Evolutionary conservation across 2,113 vertebrate species (phyloP).

Genomic region (Silurus meridionalis): DNA sequence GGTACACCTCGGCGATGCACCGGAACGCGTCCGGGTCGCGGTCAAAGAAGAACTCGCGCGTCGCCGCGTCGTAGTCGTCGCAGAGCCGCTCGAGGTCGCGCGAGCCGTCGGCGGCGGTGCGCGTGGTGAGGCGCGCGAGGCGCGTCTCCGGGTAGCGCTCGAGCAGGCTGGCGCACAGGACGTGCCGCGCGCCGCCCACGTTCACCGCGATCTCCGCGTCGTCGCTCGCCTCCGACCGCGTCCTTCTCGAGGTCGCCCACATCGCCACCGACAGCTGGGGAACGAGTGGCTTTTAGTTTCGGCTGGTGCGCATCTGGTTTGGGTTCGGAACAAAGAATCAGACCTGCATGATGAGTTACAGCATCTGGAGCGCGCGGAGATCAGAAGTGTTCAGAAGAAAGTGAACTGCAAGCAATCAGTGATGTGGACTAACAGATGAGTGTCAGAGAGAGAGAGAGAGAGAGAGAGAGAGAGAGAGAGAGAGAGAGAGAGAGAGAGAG

Average conservation of each 20-base stretch:
- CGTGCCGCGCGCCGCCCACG: slow-evolving; percentile 90
- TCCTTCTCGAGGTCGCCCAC: slow-evolving; percentile 74
- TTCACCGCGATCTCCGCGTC: slow-evolving; percentile 88
- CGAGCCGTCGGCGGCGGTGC: slow-evolving; percentile 67
- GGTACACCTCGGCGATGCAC: slow-evolving; percentile 90
- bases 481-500: slow-evolving; percentile 4
- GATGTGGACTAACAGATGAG: background rate
- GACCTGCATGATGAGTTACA: background rate
- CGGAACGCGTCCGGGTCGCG: slow-evolving; percentile 93
- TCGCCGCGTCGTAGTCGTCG: slow-evolving; percentile 91
- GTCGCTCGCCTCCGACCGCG: slow-evolving; percentile 74
- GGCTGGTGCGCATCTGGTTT: background rate
- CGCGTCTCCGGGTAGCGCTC: slow-evolving; percentile 88
- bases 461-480: slow-evolving; percentile 17
- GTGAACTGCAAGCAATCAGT: background rate
- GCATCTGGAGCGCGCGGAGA: background rate
- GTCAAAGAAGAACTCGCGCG: slow-evolving; percentile 94
- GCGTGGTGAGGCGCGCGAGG: slow-evolving; percentile 79
- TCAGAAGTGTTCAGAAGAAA: background rate
- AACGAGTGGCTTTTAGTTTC: background rate
- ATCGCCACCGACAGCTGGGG: slow-evolving; percentile 56
- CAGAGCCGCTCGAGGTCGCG: slow-evolving; percentile 77
- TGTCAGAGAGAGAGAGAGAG: background rate
- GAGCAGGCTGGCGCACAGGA: slow-evolving; percentile 81
- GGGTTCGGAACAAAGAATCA: background rate